Percentiles rank a stretch among this genome's conserved stretches.
These are phyloP conservation scores for Diarsia rubi DNA, from an alignment of 2,888 invertebrate genomes.

Conservation along the genomic window DNA sequence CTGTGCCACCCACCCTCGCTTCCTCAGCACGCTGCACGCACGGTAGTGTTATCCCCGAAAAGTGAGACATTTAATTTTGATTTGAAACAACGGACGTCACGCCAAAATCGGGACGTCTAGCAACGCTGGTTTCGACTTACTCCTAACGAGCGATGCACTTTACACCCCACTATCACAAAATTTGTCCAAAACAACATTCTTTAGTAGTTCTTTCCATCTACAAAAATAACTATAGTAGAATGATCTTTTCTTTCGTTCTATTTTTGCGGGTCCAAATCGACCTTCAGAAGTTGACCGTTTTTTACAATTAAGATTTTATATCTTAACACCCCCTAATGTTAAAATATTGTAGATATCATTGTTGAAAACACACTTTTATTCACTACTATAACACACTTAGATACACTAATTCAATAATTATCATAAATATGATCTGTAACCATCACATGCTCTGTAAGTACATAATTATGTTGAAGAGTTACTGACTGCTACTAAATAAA, in stretches of 20 bases:
- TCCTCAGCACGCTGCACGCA: too few relatives aligned
- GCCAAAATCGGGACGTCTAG: too few relatives aligned
- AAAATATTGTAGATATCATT: not conserved
- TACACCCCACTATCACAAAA: not conserved
- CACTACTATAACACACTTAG: not conserved
- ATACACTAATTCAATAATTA: not conserved
- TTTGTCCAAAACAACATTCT: not conserved
- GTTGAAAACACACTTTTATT: not conserved
- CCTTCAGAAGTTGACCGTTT: not conserved
- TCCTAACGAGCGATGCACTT: not conserved
- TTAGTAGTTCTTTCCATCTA: not conserved
- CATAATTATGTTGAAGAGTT: not conserved
- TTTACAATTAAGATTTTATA: not conserved
- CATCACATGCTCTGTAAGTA: slow-evolving; percentile 7
- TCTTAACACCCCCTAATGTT: not conserved
- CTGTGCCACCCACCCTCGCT: too few relatives aligned
- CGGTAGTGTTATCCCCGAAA: too few relatives aligned
- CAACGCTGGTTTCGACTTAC: not conserved
- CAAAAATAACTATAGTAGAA: not conserved
- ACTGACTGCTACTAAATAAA: not conserved
- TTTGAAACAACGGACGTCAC: too few relatives aligned
- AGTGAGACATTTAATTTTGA: too few relatives aligned
- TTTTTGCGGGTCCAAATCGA: not conserved
- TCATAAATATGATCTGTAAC: not conserved
- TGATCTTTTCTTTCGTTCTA: not conserved